Evolutionary conservation across 1,140 invertebrate genomes (phyloP), one percentile per base, ranked within the genome.

Genomic region (Camponotus pennsylvanicus): DNA sequence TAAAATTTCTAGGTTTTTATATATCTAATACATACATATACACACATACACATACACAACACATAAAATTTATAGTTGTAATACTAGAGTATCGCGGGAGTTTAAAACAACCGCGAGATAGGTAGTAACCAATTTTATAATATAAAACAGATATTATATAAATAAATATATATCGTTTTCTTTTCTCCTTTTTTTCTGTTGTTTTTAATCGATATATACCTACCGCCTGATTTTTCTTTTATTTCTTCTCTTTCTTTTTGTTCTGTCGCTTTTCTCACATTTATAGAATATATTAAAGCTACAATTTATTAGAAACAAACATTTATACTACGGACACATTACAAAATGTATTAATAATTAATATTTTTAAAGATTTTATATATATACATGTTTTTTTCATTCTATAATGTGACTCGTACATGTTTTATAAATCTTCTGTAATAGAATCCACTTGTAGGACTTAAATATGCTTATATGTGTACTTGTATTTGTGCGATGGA

Each of bases 1-100:
- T 89, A 84, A 86, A 85, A 82, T 89, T 90, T 89, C 61, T 90
- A 91, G 84, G 63, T 86, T 89, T 91, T 90, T 88, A 69, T 89
- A 89, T 89, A 89, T 83, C 70, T 82, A 88, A 89, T 61, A 52
- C 15, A 52, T 0, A 52, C 13, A 49, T 7, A 15, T 1, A 49
- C 3, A 49, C 42, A 49, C 8, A 49, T 0, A 49, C 11, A 52
- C 13, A 52, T 15, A 52, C 49, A 52, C 13, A 52, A 52, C 49
- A 52, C 49, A 52, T 15, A 88, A 87, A 88, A 32, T 86, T 85
- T 76, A 66, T 85, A 63, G 42, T 69, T 78, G 64, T 77, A 73
- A 82, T 4, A 52, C 1, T 52, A 57, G 18, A 73, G 18, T 73
- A 73, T 34, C 67, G 27, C 7, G 40, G 67, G 52, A 82, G 40